Conservation (phyloP, 2,113 vertebrate genomes). For the Trematomus loennbergii region DNA sequence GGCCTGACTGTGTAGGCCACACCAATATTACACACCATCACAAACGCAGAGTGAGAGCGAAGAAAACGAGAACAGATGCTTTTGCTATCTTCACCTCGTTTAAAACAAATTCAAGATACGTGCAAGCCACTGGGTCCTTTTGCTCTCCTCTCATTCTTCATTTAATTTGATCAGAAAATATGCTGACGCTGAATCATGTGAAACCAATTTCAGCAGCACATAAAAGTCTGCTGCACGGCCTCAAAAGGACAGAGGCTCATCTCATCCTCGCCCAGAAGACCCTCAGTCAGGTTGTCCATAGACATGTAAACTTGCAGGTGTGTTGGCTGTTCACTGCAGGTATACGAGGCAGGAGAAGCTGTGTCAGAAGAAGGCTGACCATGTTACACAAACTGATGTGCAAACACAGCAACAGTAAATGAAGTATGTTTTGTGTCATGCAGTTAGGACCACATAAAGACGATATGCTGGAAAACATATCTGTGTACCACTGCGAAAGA, state of each 20-base stretch:
- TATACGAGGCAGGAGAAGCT: conserved; percentile 7
- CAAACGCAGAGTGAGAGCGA: neutral
- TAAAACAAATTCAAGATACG: conserved; percentile 66
- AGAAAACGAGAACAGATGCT: conserved; percentile 61
- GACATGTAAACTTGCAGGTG: conserved; percentile 11
- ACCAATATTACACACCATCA: conserved; percentile 39
- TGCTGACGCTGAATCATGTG: conserved; percentile 82
- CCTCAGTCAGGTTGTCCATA: neutral
- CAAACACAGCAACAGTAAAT: conserved; percentile 36
- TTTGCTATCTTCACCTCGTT: conserved; percentile 53
- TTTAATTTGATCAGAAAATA: conserved; percentile 82
- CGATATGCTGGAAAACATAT: conserved; percentile 18
- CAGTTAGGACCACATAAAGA: conserved; percentile 35
- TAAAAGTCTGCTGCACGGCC: conserved; percentile 61
- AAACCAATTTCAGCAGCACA: conserved; percentile 81
- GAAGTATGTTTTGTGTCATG: conserved; percentile 29
- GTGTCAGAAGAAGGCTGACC: neutral
- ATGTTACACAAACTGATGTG: conserved; percentile 1
- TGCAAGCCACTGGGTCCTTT: conserved; percentile 37
- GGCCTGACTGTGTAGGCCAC: conserved; percentile 14
- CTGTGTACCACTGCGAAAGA: neutral
- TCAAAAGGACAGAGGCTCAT: conserved; percentile 48
- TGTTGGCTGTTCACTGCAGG: neutral
- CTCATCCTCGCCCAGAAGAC: conserved; percentile 52
- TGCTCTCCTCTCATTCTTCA: conserved; percentile 29